These are phyloP conservation scores for Molanna angustata DNA, from an alignment of 2,888 invertebrate species.

Conservation along the genomic window DNA sequence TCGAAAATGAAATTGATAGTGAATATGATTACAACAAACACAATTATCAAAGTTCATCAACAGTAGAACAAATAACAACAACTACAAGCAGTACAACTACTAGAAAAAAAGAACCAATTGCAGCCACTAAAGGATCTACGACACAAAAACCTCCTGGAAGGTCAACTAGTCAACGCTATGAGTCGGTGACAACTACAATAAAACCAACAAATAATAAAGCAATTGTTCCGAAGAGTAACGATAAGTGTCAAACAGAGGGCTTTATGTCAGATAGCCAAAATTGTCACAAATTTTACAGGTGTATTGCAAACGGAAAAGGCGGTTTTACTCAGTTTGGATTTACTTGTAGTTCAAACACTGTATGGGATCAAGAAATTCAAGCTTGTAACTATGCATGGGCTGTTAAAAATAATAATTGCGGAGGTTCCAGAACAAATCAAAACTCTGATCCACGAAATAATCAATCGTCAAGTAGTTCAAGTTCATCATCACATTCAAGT, in stretches of 20 bases:
- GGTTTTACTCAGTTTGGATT: slow-evolving; percentile 53
- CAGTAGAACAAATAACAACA: slow-evolving; percentile 29
- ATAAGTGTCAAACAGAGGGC: slow-evolving; percentile 53
- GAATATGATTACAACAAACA: slow-evolving; percentile 38
- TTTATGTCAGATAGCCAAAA: slow-evolving; percentile 59
- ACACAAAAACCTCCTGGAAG: slow-evolving; percentile 23
- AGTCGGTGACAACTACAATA: neutral
- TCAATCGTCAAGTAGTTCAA: slow-evolving; percentile 20
- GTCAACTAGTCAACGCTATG: slow-evolving; percentile 5
- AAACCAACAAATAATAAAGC: neutral
- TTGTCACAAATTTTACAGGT: slow-evolving; percentile 67
- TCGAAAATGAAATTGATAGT: slow-evolving; percentile 51
- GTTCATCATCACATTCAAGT: neutral
- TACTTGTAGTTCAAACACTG: slow-evolving; percentile 57
- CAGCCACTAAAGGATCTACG: slow-evolving; percentile 18
- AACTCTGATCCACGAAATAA: slow-evolving; percentile 36
- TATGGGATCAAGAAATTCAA: slow-evolving; percentile 57
- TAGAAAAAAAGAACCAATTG: neutral
- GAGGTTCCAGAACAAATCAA: slow-evolving; percentile 23
- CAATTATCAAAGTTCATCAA: slow-evolving; percentile 20
- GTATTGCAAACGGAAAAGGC: slow-evolving; percentile 52
- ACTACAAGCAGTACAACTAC: slow-evolving; percentile 17
- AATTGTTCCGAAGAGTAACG: slow-evolving; percentile 15
- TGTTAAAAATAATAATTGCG: slow-evolving; percentile 38
- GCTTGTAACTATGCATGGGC: slow-evolving; percentile 60